phyloP scores from a whole-genome alignment of 2,113 vertebrate species.

The Ancistrus triradiatus region DNA sequence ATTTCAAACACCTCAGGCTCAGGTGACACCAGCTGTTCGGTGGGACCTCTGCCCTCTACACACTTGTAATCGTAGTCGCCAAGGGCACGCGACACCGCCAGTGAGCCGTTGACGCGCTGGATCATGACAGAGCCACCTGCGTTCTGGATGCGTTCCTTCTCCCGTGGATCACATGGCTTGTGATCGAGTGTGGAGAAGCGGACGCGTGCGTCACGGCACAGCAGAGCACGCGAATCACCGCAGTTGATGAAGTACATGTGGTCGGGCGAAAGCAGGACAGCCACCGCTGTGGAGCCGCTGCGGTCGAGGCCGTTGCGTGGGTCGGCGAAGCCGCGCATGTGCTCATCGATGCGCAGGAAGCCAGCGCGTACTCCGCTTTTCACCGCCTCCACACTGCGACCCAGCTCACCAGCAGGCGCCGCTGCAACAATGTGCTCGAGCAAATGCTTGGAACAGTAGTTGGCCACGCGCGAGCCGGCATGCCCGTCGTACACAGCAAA shows the following conservation, averaged over 20 bases:
- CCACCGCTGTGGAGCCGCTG: constrained; percentile 95
- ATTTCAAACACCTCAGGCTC: constrained; percentile 96
- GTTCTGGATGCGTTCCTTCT: constrained; percentile 98
- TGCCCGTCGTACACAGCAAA: constrained; percentile 98
- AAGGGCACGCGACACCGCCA: constrained; percentile 94
- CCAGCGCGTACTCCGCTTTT: constrained; percentile 91
- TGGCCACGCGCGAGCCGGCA: constrained; percentile 94
- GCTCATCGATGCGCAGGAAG: constrained; percentile 96
- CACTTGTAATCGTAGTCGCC: constrained; percentile 99
- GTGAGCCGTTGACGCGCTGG: constrained; percentile 94
- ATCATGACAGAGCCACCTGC: constrained; percentile 98
- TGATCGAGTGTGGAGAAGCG: constrained; percentile 98
- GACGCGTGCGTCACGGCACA: constrained; percentile 87
- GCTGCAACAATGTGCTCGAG: constrained; percentile 88
- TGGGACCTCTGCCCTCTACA: constrained; percentile 95
- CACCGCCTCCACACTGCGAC: constrained; percentile 79
- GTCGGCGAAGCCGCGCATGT: constrained; percentile 98
- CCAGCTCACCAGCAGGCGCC: constrained; percentile 41
- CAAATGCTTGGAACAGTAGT: constrained; percentile 93
- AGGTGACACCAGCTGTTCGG: constrained; percentile 96
- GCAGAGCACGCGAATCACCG: constrained; percentile 91
- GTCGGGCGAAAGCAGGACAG: constrained; percentile 87
- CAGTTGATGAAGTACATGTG: constrained; percentile 98
- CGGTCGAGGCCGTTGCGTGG: constrained; percentile 96
- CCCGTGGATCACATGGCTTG: constrained; percentile 96